These are phyloP conservation scores for Chrysomela aeneicollis DNA, from an alignment of 2,888 invertebrate species.

Conservation along the genomic window DNA sequence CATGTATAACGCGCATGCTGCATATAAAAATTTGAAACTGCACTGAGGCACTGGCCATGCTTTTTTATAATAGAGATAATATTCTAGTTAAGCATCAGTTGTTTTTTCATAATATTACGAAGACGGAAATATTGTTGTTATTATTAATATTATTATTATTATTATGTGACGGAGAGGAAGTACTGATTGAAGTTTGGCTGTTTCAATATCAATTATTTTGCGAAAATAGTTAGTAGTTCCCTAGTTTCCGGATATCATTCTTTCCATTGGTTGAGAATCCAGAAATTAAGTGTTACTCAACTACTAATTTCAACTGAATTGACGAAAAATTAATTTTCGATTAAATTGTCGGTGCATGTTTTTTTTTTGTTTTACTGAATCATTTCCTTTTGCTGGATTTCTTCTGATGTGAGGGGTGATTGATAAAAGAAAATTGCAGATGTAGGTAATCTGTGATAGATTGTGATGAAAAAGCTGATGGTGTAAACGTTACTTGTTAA, in stretches of 20 bases:
- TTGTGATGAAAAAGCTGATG: conserved; percentile 55
- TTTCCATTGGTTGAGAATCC: conserved; percentile 4
- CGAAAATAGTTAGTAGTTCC: conserved; percentile 17
- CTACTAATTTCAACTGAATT: too few relatives aligned
- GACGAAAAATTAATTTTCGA: too few relatives aligned
- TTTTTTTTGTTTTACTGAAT: neutral
- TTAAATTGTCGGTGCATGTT: too few relatives aligned
- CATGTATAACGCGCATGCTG: conserved; percentile 15
- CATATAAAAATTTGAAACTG: conserved; percentile 18
- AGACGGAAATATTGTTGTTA: conserved; percentile 18
- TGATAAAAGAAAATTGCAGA: conserved; percentile 58
- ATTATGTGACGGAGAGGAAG: conserved; percentile 39
- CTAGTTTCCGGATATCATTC: conserved; percentile 10
- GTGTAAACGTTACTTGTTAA: conserved; percentile 23
- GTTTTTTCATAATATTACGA: conserved; percentile 17
- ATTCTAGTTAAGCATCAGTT: conserved; percentile 29
- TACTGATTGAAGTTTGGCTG: conserved; percentile 49
- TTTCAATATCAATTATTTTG: conserved; percentile 43
- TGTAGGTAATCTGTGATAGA: conserved; percentile 59
- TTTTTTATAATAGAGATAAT: conserved; percentile 25
- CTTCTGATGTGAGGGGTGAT: conserved; percentile 15
- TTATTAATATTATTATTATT: neutral
- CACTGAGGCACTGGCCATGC: conserved; percentile 31
- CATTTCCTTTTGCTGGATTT: conserved; percentile 18
- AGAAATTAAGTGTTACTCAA: neutral